Evolutionary conservation across 2,113 vertebrate species (phyloP).

Genomic region (Brienomyrus longianalis): DNA sequence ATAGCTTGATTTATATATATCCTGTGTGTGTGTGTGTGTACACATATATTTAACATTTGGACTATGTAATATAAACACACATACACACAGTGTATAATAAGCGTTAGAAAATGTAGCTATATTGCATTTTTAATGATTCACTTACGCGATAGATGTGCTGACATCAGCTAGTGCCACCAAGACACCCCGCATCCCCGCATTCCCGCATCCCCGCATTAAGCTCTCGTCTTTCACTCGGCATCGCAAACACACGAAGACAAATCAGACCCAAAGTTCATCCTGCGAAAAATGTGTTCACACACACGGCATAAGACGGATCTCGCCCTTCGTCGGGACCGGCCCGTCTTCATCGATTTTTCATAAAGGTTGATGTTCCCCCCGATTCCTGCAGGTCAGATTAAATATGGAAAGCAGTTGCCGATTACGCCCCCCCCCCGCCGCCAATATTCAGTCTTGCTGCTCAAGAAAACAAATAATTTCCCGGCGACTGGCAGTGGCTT

Average conservation of each 20-base stretch:
- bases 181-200: too few species aligned
- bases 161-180: neutral
- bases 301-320: neutral
- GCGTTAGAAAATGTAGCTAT: neutral
- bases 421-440: conserved; percentile 12
- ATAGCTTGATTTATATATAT: neutral
- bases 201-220: too few species aligned
- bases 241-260: neutral
- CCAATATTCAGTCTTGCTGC: conserved; percentile 55
- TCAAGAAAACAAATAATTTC: conserved; percentile 82
- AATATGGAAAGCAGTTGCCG: conserved; percentile 37
- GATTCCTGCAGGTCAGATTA: conserved; percentile 42
- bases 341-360: conserved; percentile 36
- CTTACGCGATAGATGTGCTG: neutral
- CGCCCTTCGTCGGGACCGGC: neutral
- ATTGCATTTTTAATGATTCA: neutral
- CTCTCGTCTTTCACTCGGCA: too few species aligned
- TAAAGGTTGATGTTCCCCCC: conserved; percentile 16
- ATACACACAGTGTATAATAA: neutral
- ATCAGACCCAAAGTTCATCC: neutral
- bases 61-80: neutral
- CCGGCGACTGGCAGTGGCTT: conserved; percentile 70
- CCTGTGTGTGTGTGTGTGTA: too few species aligned
- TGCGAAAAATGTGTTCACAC: neutral
- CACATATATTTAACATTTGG: too few species aligned